Evolutionary conservation across 2,797 vertebrate species (phyloP), one percentile per base, ranked within the genome.

Genomic region (Tokudaia muenninki): DNA sequence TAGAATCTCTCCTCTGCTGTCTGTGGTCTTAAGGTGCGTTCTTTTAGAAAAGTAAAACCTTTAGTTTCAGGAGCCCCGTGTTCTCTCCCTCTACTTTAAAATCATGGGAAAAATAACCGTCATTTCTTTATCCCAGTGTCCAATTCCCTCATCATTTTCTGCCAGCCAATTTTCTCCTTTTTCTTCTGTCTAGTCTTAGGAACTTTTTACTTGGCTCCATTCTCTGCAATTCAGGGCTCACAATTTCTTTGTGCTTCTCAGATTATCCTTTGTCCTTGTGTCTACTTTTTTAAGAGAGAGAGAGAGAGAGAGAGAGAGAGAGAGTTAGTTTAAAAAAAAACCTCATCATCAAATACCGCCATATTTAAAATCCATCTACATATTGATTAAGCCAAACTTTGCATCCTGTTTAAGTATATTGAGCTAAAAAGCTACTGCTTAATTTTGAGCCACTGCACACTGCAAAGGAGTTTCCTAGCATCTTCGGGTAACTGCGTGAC

Each of bases 151-250:
- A 70, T 97, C 96, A 95, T 98, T 97, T 97, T 96, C 93, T 95
- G 75, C 6, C 4, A 79, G 94, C 92, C 97, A 98, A 97, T 98
- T 98, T 98, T 98, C 96, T 97, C 83, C 75, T 87, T 95, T 98
- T 94, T 96, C 96, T 94, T 95, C 91, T 94, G 26, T 95, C 95
- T 97, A 24, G 95, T 90, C 10, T 92, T 47, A 89, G 94, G 81
- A 96, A 98, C 96, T 96, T 97, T 97, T 94, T 92, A 96, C 92
- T 96, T 59, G 47, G 91, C 67, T 95, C 84, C 80, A 94, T 97
- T 98, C 96, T 97, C 94, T 93, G 94, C 81, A 97, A 95, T 98
- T 98, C 97, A 92, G 72, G 77, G 59, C 84, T 97, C 79, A 91
- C 81, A 96, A 93, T 98, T 97, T 97, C 91, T 97, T 90, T 79